Evolutionary conservation across 92 coral and sea anemone species (phyloP), one percentile per base, ranked within the genome.

Genomic region (Paragorgia papillata): DNA sequence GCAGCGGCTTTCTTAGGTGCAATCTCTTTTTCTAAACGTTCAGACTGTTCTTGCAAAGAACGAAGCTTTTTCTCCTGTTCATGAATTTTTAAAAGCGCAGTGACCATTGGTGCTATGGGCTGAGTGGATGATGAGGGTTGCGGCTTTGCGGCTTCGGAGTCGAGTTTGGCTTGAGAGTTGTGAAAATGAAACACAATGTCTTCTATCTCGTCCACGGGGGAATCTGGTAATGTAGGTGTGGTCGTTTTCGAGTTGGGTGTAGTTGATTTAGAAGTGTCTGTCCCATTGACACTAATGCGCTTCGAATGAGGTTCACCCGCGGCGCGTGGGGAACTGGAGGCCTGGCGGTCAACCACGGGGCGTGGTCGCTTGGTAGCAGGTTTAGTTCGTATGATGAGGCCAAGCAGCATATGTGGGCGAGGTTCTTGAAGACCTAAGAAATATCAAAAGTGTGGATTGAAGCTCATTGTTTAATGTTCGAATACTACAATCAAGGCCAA

Each of bases 361-460:
- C 94, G 89, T 12, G 92, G 89, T 67, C 98, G 98, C 75, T 94
- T 94, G 50, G 80, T 80, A 31, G 82, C 69, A 0, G 88, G 85
- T 54, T 86, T 94, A 54, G 74, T 84, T 34, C 96, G 96, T 48
- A 94, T 96, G 35, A 94, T 90, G 63, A 94, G 69, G 10, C 97
- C 98, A 1, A 94, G 90, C 19, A 94, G 74, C 94, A 94, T 94
- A 71, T 94, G 98, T 2, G 98, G 98, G 12, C 98, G 89, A 20
- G 97, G 98, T 33, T 94, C 98, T 32, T 94, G 91, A 39, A 94
- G 79, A 14, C 98, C 98, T 94, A 19, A 43, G 28, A 19, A 57
- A 18, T 13, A 34, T 31, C 20, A n/a, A 33, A 33, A n/a, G n/a
- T n/a, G n/a, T n/a, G n/a, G n/a, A n/a, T n/a, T n/a, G n/a, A n/a